Percentiles rank a stretch among this genome's conserved stretches.
phyloP scores from a whole-genome alignment of 2,888 invertebrate genomes.

The Oeneis ivallda region DNA sequence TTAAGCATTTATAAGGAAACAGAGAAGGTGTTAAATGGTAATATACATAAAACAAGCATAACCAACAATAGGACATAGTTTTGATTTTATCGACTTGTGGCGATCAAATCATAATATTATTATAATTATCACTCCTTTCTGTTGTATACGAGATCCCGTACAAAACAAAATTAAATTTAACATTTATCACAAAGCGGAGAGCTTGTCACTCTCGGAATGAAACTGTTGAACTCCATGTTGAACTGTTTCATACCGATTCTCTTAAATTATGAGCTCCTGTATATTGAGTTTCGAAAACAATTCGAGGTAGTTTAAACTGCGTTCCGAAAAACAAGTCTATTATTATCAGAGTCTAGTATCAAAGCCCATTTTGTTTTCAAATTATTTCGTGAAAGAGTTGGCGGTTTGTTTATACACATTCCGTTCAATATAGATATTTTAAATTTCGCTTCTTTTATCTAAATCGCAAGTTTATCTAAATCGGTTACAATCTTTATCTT shows the following conservation, averaged over 20 bases:
- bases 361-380: slow-evolving; percentile 24
- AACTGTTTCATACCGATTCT: slow-evolving; percentile 25
- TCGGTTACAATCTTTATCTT: slow-evolving; percentile 13
- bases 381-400: slow-evolving; percentile 10
- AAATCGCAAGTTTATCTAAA: background rate
- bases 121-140: background rate
- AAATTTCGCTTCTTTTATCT: slow-evolving; percentile 11
- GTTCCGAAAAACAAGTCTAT: slow-evolving; percentile 38
- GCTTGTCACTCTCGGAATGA: no score
- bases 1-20: no score
- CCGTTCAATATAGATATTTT: slow-evolving; percentile 7
- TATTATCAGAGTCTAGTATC: slow-evolving; percentile 32
- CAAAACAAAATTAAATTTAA: slow-evolving; percentile 19
- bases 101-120: no score
- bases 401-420: slow-evolving; percentile 18
- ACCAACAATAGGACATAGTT: no score
- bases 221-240: slow-evolving; percentile 8
- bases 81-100: no score
- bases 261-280: slow-evolving; percentile 28
- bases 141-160: slow-evolving; percentile 9
- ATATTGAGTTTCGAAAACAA: slow-evolving; percentile 38
- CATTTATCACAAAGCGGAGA: slow-evolving; percentile 24
- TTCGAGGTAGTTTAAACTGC: slow-evolving; percentile 32
- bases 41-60: no score
- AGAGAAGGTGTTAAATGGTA: no score